These are phyloP conservation scores for Acrossocheilus wenchowensis DNA, from an alignment of 2,797 vertebrate species.

Conservation along the genomic window DNA sequence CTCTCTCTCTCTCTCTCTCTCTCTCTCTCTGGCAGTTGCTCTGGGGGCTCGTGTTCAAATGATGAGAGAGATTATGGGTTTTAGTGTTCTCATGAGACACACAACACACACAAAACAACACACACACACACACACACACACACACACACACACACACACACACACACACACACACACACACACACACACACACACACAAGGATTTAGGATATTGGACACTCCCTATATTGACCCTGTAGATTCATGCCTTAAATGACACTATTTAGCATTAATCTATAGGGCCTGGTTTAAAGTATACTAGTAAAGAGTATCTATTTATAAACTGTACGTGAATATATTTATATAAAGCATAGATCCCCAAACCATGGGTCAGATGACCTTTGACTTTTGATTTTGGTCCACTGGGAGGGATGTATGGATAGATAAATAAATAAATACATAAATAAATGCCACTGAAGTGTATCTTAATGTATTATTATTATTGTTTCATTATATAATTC, in stretches of 20 bases:
- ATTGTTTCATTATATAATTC: too few species aligned
- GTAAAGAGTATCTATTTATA: neutral
- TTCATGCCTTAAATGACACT: neutral
- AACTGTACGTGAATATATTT: neutral
- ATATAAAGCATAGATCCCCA: neutral
- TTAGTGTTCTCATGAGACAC: conserved; percentile 87
- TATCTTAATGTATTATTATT: neutral
- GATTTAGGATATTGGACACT: conserved; percentile 62
- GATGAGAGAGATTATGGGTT: conserved; percentile 93
- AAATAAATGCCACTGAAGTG: neutral
- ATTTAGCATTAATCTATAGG: neutral
- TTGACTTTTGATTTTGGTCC: neutral
- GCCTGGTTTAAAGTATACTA: neutral
- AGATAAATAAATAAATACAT: too few species aligned
- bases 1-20: conserved; percentile 45
- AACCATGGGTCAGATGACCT: neutral
- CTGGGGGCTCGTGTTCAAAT: conserved; percentile 96
- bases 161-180: conserved; percentile 53
- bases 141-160: conserved; percentile 63
- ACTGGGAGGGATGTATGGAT: neutral
- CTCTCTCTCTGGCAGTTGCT: conserved; percentile 77
- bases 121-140: conserved; percentile 26
- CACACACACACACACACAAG: conserved; percentile 26
- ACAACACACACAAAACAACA: conserved; percentile 28
- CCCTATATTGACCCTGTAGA: neutral